These are phyloP conservation scores for Scelioninae gen. 2 DNA, from an alignment of 2,888 invertebrate genomes.

Conservation along the genomic window DNA sequence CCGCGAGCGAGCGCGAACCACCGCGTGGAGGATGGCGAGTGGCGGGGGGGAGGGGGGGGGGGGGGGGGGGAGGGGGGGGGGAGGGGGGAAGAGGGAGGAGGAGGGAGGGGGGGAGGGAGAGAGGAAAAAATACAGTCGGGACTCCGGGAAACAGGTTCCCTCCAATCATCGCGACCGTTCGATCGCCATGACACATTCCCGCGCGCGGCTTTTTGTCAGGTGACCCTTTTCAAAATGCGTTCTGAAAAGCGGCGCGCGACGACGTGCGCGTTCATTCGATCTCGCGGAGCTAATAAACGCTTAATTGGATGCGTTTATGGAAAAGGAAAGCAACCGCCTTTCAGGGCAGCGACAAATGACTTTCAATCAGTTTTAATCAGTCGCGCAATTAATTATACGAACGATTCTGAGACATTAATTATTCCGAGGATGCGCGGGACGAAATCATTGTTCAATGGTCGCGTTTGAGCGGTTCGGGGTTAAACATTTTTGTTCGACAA, in stretches of 20 bases:
- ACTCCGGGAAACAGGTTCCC: slow-evolving; percentile 51
- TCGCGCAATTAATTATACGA: slow-evolving; percentile 1
- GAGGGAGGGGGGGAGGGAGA: neutral
- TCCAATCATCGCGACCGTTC: slow-evolving; percentile 56
- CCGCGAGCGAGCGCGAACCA: too few relatives aligned
- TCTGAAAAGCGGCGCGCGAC: slow-evolving; percentile 22
- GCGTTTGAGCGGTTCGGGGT: too few relatives aligned
- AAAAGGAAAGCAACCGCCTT: slow-evolving; percentile 11
- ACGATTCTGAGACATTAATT: too few relatives aligned
- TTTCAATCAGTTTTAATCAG: slow-evolving; percentile 9
- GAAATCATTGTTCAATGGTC: too few relatives aligned
- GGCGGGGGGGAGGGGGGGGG: slow-evolving; percentile 8
- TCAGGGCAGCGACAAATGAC: slow-evolving; percentile 20
- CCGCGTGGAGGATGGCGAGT: too few relatives aligned
- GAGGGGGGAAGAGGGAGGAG: slow-evolving; percentile 6
- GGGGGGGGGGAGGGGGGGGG: slow-evolving; percentile 30
- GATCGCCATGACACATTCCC: slow-evolving; percentile 49
- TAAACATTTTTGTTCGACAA: too few relatives aligned
- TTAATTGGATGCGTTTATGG: slow-evolving; percentile 30
- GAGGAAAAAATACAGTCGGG: slow-evolving; percentile 9
- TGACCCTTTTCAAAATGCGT: slow-evolving; percentile 25
- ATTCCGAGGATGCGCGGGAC: too few relatives aligned
- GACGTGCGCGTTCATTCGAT: slow-evolving; percentile 23
- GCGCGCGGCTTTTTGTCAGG: slow-evolving; percentile 41
- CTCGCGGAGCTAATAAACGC: slow-evolving; percentile 18